phyloP scores from a whole-genome alignment of 2,113 vertebrate genomes.

The Festucalex cinctus region DNA sequence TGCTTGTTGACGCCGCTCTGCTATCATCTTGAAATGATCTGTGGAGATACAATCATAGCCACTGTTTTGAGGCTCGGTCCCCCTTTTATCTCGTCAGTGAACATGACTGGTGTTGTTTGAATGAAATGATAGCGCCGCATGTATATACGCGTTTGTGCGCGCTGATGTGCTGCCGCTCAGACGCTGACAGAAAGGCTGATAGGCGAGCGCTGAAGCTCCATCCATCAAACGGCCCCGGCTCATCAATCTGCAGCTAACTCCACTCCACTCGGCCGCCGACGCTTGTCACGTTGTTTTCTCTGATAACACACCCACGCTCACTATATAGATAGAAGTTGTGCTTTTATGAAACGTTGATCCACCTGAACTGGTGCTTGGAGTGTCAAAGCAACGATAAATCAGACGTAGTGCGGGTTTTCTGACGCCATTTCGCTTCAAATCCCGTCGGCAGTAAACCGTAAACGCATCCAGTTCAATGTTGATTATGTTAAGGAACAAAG shows the following conservation, averaged over 20 bases:
- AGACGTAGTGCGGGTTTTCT: background rate
- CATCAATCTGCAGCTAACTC: conserved; percentile 39
- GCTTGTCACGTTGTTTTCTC: background rate
- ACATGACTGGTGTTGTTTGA: conserved; percentile 1
- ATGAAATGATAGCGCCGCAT: conserved; percentile 7
- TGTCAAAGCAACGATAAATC: conserved; percentile 1
- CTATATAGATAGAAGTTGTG: background rate
- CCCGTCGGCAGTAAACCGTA: background rate
- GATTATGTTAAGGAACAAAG: background rate
- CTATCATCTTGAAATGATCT: background rate
- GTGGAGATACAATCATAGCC: background rate
- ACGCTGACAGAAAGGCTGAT: conserved; percentile 34
- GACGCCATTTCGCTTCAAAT: background rate
- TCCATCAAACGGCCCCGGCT: conserved; percentile 38
- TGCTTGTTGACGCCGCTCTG: background rate
- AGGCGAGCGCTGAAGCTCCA: conserved; percentile 25
- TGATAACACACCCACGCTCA: conserved; percentile 8
- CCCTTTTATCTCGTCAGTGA: background rate
- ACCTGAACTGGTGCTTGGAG: background rate
- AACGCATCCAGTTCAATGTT: background rate
- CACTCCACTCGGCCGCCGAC: conserved; percentile 14
- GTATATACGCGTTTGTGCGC: background rate
- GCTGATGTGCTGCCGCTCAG: conserved; percentile 12
- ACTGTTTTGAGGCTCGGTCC: background rate
- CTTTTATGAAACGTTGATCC: background rate